Evolutionary conservation across 2,797 vertebrate species (phyloP).

Genomic region (Linurgus olivaceus): DNA sequence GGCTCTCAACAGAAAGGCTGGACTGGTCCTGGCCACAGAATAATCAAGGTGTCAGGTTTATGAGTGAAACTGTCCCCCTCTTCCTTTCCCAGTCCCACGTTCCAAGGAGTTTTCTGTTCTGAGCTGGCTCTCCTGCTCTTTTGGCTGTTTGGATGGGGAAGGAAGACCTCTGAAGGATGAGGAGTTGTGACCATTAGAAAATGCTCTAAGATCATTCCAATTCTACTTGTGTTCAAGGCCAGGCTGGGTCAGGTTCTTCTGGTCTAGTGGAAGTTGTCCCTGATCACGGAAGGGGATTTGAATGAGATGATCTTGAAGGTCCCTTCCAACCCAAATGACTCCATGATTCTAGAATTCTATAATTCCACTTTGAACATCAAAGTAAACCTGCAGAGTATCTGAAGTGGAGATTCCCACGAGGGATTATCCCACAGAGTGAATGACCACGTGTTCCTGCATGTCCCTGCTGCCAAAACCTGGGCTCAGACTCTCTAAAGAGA

Average conservation of each 20-base stretch:
- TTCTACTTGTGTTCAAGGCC: not conserved
- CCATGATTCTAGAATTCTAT: not conserved
- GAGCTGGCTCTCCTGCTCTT: not conserved
- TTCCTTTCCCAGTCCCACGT: not conserved
- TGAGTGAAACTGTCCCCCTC: not conserved
- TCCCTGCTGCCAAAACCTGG: not conserved
- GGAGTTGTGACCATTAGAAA: not conserved
- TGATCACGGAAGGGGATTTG: not conserved
- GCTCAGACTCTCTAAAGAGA: not conserved
- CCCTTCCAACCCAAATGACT: not conserved
- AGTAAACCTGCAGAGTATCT: not conserved
- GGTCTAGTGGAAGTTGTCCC: no score
- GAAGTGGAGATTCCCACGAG: not conserved
- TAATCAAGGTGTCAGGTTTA: not conserved
- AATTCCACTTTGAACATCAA: not conserved
- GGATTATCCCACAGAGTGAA: not conserved
- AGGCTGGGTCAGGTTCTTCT: not conserved
- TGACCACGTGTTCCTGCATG: not conserved
- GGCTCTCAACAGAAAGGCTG: not conserved
- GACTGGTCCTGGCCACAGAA: not conserved
- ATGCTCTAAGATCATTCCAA: not conserved
- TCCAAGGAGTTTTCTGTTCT: not conserved
- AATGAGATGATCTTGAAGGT: accelerated
- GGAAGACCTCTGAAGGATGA: not conserved
- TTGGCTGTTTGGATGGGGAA: not conserved